Conservation (phyloP, 2,797 vertebrate species). For the Eulemur coronatus region DNA sequence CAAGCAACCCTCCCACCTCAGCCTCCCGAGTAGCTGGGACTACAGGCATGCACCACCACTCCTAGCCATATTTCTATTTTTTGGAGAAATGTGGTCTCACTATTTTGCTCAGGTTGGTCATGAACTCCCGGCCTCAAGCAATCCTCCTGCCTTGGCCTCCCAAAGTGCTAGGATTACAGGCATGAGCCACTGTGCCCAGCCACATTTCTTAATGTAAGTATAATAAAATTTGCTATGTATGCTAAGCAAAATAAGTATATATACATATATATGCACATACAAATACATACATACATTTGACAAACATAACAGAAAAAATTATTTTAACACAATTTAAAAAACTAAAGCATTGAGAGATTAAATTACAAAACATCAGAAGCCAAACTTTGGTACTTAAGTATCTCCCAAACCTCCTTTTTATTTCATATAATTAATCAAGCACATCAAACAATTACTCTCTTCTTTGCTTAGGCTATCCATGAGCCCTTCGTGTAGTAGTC, state of each 20-base stretch:
- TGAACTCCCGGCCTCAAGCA: not conserved
- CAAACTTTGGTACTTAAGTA: not conserved
- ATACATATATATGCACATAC: not conserved
- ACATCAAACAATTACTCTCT: not conserved
- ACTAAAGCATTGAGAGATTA: not conserved
- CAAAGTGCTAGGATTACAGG: not conserved
- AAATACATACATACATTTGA: not conserved
- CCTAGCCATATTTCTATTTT: not conserved
- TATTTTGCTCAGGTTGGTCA: not conserved
- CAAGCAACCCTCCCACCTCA: not conserved
- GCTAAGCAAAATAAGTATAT: not conserved
- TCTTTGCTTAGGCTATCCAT: not conserved
- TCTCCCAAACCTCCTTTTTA: not conserved
- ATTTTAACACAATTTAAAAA: constrained; percentile 3
- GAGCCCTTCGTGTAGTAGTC: not conserved
- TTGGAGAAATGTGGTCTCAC: not conserved
- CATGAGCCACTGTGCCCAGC: not conserved
- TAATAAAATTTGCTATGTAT: not conserved
- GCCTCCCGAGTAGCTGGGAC: not conserved
- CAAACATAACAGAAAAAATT: not conserved
- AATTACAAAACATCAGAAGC: not conserved
- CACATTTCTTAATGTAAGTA: not conserved
- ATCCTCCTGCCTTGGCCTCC: not conserved
- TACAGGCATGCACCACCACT: not conserved
- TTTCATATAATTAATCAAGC: not conserved